Conservation (phyloP, 1,140 invertebrate species). For the Drosophila nigrodunni region DNA sequence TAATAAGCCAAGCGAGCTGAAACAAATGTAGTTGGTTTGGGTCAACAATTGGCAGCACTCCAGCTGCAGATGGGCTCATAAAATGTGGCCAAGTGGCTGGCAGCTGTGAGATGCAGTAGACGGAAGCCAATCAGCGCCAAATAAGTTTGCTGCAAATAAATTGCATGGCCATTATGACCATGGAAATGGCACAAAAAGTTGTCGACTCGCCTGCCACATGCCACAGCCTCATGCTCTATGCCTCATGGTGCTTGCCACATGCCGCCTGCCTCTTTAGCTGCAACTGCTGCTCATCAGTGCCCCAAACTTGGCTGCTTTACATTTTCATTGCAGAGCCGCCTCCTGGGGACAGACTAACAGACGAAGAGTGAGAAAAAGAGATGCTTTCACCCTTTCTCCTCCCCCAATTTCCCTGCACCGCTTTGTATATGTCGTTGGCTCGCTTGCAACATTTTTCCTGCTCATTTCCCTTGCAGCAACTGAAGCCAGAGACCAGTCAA, state of each 20-base stretch:
- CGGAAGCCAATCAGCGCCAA: constrained; percentile 57
- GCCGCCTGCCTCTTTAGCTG: constrained; percentile 2
- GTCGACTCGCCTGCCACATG: background rate
- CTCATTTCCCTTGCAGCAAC: constrained; percentile 64
- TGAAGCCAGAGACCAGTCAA: constrained; percentile 26
- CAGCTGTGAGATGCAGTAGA: background rate
- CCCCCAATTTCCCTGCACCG: background rate
- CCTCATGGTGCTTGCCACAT: background rate
- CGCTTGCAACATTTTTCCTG: constrained; percentile 62
- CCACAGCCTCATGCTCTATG: background rate
- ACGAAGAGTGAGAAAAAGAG: background rate
- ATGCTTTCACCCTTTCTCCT: background rate
- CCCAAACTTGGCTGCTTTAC: constrained; percentile 45
- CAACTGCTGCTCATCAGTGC: constrained; percentile 7
- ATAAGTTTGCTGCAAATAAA: constrained; percentile 77
- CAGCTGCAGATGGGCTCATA: constrained; percentile 34
- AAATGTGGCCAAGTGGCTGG: constrained; percentile 32
- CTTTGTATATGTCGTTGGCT: constrained; percentile 14
- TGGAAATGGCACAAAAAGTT: constrained; percentile 15
- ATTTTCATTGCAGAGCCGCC: constrained; percentile 70
- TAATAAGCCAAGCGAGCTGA: constrained; percentile 17
- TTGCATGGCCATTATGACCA: constrained; percentile 67
- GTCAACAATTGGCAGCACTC: constrained; percentile 43
- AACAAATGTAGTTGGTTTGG: background rate
- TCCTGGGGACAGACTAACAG: constrained; percentile 17